Base-by-base conservation (phyloP, 2,888 invertebrate species). In the Drosophila suboccidentalis region DNA sequence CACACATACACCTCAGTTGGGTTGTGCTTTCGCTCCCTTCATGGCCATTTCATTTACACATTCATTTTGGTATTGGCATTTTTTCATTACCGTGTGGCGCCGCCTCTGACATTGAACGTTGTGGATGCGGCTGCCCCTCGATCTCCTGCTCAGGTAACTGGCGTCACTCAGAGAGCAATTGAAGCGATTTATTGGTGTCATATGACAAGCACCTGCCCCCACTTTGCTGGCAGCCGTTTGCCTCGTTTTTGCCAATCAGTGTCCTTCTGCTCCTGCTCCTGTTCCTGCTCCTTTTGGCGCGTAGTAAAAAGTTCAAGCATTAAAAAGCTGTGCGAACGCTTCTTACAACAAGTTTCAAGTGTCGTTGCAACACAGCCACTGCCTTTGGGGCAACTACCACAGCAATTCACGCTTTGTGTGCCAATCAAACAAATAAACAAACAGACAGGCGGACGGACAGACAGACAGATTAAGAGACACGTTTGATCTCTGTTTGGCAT, bases 121-220 rank as follows among this genome's bases (percentile, higher is more conserved):
- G 49, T 50, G 50, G 41, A 39, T 75, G 70, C 17, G 2, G 15
- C 11, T 43, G 32, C 50, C 44, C 46, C 46, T 39, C 38, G 46
- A 51, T 19, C 43, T 34, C 19, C 32, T 34, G 8, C 22, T 19
- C 59, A 57, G 67, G 68, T 72, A 72, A 64, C 78, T 78, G 79
- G 80, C 75, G 86, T 75, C 89, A 88, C 75, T 85, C 86, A 88
- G 86, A 81, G 79, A 79, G 86, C 88, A 89, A 87, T 89, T 87
- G 90, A 87, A 89, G 87, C 87, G 87, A 87, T 87, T 87, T 87
- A 87, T 87, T 88, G 87, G 87, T 87, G 90, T 87, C 88, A 87
- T 86, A 88, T 87, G 88, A 87, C 86, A 86, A 78, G 89, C 84
- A 78, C 71, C 78, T 60, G 67, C 60, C 54, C 26, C 19, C 32